Evolutionary conservation across 2,113 vertebrate species (phyloP).

Genomic region (Leptobrachium leishanense): DNA sequence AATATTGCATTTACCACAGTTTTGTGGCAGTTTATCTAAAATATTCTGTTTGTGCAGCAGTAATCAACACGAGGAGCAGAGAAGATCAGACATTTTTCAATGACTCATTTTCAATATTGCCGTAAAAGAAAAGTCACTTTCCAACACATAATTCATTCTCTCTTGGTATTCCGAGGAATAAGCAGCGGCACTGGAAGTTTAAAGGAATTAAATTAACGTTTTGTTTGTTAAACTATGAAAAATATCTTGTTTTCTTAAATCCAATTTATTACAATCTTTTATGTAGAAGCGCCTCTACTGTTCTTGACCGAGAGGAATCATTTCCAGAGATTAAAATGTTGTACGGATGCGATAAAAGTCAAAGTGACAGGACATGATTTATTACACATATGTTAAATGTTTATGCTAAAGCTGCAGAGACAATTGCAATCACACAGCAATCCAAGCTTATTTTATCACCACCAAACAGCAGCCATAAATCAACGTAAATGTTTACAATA

Average conservation of each 20-base stretch:
- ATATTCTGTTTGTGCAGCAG: no score
- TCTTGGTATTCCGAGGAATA: neutral
- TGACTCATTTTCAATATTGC: neutral
- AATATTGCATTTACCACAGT: no score
- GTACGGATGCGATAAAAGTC: conserved; percentile 44
- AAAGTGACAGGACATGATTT: conserved; percentile 42
- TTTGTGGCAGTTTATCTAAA: no score
- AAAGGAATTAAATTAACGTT: conserved; percentile 26
- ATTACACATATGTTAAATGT: conserved; percentile 48
- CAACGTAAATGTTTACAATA: conserved; percentile 46
- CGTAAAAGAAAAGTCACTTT: neutral
- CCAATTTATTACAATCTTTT: conserved; percentile 33
- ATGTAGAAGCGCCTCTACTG: conserved; percentile 31
- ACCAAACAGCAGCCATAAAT: conserved; percentile 47
- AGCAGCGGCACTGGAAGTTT: neutral
- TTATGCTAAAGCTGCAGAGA: conserved; percentile 24
- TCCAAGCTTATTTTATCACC: conserved; percentile 45
- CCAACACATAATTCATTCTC: neutral
- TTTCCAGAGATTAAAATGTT: conserved; percentile 45
- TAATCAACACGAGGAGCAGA: no score
- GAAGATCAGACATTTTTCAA: no score
- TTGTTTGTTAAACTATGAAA: conserved; percentile 22
- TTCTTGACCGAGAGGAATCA: conserved; percentile 35
- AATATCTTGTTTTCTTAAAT: conserved; percentile 22
- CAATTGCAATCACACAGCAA: conserved; percentile 45